Evolutionary conservation across 2,888 invertebrate genomes (phyloP).

Genomic region (Galeopsomyia nigrocyanea): DNA sequence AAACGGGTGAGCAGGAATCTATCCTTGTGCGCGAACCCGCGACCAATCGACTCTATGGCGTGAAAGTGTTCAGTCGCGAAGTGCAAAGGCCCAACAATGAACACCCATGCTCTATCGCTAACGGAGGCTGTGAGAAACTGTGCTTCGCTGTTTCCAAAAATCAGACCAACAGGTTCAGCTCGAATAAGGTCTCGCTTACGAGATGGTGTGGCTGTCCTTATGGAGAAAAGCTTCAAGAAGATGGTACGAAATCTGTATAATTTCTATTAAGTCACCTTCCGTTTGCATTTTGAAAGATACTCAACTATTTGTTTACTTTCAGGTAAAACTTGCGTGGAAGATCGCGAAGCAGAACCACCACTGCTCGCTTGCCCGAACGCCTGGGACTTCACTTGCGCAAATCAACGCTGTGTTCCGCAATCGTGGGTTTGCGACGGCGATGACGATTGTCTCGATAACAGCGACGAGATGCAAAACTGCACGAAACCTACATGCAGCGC

Average conservation of each 20-base stretch:
- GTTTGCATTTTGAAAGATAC: background rate
- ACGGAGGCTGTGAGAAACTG: conserved; percentile 94
- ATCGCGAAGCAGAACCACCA: conserved; percentile 89
- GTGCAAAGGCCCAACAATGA: conserved; percentile 78
- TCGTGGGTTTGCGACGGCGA: conserved; percentile 98
- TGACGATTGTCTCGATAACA: conserved; percentile 95
- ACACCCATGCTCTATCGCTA: conserved; percentile 88
- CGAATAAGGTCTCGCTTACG: conserved; percentile 71
- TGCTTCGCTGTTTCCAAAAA: conserved; percentile 91
- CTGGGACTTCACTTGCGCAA: conserved; percentile 95
- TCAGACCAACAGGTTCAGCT: conserved; percentile 56
- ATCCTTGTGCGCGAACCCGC: conserved; percentile 90
- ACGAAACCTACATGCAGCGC: conserved; percentile 92
- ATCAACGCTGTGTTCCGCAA: conserved; percentile 90
- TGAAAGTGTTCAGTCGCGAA: conserved; percentile 86
- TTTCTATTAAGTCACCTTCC: too few species aligned
- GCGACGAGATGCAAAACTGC: conserved; percentile 95
- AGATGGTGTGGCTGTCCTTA: conserved; percentile 93
- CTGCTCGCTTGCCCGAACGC: conserved; percentile 90
- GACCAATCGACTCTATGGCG: conserved; percentile 91
- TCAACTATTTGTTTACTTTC: background rate
- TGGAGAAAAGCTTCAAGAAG: conserved; percentile 84
- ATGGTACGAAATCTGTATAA: conserved; percentile 69
- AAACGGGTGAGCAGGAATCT: conserved; percentile 89
- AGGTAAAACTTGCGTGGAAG: conserved; percentile 76